Conservation (phyloP, 2,888 invertebrate genomes). For the Tethea ocularis region DNA sequence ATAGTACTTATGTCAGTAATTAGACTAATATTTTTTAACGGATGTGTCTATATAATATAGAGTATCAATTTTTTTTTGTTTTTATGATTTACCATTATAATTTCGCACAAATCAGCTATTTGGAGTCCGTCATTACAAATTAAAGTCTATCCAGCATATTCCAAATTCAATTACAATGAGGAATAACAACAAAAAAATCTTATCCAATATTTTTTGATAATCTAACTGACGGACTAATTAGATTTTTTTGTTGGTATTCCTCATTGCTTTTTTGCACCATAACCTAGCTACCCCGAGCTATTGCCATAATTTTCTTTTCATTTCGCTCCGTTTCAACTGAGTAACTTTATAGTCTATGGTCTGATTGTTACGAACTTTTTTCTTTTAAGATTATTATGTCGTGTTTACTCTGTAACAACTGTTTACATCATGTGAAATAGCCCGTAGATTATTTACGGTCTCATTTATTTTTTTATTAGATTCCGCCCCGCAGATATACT, state of each 20-base stretch:
- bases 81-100: too few relatives aligned
- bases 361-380: constrained; percentile 3
- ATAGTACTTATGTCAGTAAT: too few relatives aligned
- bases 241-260: too few relatives aligned
- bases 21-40: too few relatives aligned
- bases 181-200: neutral
- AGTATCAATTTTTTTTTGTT: too few relatives aligned
- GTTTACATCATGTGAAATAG: constrained; percentile 2
- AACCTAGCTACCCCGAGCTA: neutral
- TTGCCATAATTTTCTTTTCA: neutral
- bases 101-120: too few relatives aligned
- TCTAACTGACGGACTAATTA: too few relatives aligned
- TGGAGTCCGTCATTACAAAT: too few relatives aligned
- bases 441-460: neutral
- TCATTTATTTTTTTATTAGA: neutral
- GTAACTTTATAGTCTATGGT: neutral
- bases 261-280: neutral
- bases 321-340: neutral
- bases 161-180: too few relatives aligned
- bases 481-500: neutral
- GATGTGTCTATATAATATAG: too few relatives aligned
- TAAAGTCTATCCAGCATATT: too few relatives aligned
- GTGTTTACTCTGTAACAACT: neutral
- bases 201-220: too few relatives aligned
- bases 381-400: neutral